phyloP scores from a whole-genome alignment of 2,888 invertebrate species.

The Quadroppia sp. region DNA sequence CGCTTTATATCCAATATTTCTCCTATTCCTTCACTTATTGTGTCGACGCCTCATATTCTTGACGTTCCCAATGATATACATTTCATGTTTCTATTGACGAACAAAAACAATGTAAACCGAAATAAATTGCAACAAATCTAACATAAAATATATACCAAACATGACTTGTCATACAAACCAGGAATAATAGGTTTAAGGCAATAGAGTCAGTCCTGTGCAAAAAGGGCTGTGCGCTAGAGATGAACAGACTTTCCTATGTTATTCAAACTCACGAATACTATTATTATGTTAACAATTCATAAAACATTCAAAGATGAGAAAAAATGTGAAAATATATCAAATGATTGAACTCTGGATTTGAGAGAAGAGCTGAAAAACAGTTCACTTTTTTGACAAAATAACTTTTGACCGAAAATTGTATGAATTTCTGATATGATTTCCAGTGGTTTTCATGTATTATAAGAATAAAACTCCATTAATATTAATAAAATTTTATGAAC shows the following conservation, averaged over 20 bases:
- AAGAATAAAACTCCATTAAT: not conserved
- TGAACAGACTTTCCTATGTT: too few species aligned
- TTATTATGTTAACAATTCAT: not conserved
- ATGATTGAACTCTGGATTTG: too few species aligned
- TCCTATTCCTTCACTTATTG: not conserved
- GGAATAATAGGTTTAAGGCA: not conserved
- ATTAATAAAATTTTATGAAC: not conserved
- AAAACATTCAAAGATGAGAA: too few species aligned
- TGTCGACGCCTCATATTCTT: not conserved
- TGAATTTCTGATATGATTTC: not conserved
- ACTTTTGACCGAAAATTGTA: too few species aligned
- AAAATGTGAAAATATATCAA: too few species aligned
- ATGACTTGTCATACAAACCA: conserved; percentile 29
- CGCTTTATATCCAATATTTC: not conserved
- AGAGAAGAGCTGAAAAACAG: too few species aligned
- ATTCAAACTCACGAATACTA: not conserved
- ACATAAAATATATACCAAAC: conserved; percentile 7
- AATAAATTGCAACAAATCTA: conserved; percentile 18
- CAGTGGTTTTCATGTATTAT: not conserved
- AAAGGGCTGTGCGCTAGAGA: not conserved
- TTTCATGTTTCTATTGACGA: not conserved
- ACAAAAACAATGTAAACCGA: not conserved
- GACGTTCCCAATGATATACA: not conserved
- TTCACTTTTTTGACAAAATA: too few species aligned
- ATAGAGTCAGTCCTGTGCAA: conserved; percentile 7